Percentiles rank a stretch among this genome's conserved stretches.
phyloP scores from a whole-genome alignment of 2,888 invertebrate genomes.

The Pollenia angustigena region DNA sequence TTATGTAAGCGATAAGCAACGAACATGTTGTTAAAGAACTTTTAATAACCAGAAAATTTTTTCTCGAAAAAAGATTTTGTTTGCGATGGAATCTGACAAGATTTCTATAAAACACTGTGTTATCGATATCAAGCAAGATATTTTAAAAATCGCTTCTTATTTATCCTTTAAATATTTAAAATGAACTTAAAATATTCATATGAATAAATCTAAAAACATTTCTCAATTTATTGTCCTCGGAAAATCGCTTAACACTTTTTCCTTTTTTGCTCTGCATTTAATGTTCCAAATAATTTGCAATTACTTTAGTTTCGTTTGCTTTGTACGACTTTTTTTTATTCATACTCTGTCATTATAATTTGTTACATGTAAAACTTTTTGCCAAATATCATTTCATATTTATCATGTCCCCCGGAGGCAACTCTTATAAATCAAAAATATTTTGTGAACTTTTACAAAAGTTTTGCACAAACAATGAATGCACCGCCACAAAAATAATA shows the following conservation, averaged over 20 bases:
- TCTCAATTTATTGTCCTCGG: too few relatives aligned
- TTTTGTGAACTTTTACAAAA: constrained; percentile 28
- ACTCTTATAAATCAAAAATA: constrained; percentile 43
- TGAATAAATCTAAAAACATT: too few relatives aligned
- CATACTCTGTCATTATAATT: constrained; percentile 36
- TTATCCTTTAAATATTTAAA: too few relatives aligned
- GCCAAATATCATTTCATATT: constrained; percentile 38
- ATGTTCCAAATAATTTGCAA: constrained; percentile 14
- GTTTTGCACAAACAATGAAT: constrained; percentile 36
- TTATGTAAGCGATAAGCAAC: too few relatives aligned
- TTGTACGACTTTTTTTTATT: constrained; percentile 4
- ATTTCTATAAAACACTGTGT: too few relatives aligned
- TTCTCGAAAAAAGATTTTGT: too few relatives aligned
- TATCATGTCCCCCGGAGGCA: constrained; percentile 30
- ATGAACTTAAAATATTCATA: too few relatives aligned
- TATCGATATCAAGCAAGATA: too few relatives aligned
- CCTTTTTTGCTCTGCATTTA: constrained; percentile 11
- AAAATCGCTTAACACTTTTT: not conserved
- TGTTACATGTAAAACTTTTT: constrained; percentile 42
- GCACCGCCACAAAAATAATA: constrained; percentile 39
- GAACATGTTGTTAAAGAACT: too few relatives aligned
- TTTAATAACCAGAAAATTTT: too few relatives aligned
- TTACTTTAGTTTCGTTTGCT: not conserved
- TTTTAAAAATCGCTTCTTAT: too few relatives aligned
- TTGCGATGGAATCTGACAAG: too few relatives aligned